A percentile compares a stretch with the other conserved stretches of the same genome.
Evolutionary conservation across 2,797 vertebrate species (phyloP).

Genomic region (Bucorvus abyssinicus): DNA sequence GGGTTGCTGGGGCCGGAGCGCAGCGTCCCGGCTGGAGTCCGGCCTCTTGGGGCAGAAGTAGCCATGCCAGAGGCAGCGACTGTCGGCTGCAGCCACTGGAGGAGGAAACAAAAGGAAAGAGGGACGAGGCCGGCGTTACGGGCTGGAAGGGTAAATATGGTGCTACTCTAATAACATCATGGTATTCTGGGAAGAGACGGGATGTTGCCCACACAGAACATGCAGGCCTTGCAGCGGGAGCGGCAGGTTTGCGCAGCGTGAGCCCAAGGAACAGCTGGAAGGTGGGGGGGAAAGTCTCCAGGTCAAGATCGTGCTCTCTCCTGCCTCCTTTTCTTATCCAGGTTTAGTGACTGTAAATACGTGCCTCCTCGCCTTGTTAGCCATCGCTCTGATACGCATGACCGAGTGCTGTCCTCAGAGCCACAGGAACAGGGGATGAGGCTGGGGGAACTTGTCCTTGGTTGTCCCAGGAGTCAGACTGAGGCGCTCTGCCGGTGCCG

Average conservation of each 20-base stretch:
- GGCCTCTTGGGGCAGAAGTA: slow-evolving; percentile 85
- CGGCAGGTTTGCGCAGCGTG: background rate
- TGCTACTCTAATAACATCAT: slow-evolving; percentile 76
- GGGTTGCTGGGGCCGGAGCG: slow-evolving; percentile 89
- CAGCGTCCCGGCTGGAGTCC: slow-evolving; percentile 82
- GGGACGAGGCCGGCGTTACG: slow-evolving; percentile 3
- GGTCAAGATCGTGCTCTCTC: slow-evolving; percentile 11
- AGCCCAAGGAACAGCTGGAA: slow-evolving; percentile 44
- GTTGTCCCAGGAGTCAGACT: background rate
- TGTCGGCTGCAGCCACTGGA: background rate
- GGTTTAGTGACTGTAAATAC: slow-evolving; percentile 72
- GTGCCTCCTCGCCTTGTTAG: slow-evolving; percentile 73
- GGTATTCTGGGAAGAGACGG: slow-evolving; percentile 36
- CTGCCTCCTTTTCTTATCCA: slow-evolving; percentile 68
- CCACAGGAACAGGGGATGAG: background rate
- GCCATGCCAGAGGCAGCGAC: background rate
- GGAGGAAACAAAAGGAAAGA: slow-evolving; percentile 12
- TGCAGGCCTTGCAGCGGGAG: slow-evolving; percentile 63
- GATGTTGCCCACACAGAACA: background rate
- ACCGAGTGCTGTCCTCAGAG: slow-evolving; percentile 39
- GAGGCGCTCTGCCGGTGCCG: background rate
- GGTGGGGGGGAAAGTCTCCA: background rate
- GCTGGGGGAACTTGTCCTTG: background rate
- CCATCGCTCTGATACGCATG: slow-evolving; percentile 30
- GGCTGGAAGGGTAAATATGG: slow-evolving; percentile 75